Evolutionary conservation across 2,888 invertebrate species (phyloP).

Genomic region (Tipula unca): DNA sequence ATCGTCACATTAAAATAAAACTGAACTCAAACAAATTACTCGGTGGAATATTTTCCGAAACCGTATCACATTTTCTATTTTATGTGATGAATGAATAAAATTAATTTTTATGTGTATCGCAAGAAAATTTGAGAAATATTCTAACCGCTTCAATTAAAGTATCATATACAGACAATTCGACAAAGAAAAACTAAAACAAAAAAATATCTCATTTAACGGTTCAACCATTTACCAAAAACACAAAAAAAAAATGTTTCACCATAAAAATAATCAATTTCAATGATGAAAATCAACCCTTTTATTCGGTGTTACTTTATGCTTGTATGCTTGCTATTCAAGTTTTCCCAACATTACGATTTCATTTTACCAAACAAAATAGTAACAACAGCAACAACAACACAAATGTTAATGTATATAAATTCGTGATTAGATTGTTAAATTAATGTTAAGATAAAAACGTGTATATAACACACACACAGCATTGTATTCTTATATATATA

Average conservation of each 20-base stretch:
- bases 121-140: background rate
- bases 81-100: background rate
- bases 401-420: background rate
- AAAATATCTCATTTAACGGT: background rate
- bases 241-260: background rate
- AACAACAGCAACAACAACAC: background rate
- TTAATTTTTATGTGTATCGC: background rate
- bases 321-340: background rate
- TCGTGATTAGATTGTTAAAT: background rate
- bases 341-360: background rate
- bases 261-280: background rate
- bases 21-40: too few species aligned
- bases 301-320: background rate
- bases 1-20: too few species aligned
- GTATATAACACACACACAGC: background rate
- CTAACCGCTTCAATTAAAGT: background rate
- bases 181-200: background rate
- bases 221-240: background rate
- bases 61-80: background rate
- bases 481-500: background rate
- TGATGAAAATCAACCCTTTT: background rate
- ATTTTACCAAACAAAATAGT: background rate
- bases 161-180: background rate
- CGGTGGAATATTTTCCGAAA: background rate
- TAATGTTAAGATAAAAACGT: background rate